phyloP scores from a whole-genome alignment of 1,140 invertebrate species.

The Glomeris maerens region DNA sequence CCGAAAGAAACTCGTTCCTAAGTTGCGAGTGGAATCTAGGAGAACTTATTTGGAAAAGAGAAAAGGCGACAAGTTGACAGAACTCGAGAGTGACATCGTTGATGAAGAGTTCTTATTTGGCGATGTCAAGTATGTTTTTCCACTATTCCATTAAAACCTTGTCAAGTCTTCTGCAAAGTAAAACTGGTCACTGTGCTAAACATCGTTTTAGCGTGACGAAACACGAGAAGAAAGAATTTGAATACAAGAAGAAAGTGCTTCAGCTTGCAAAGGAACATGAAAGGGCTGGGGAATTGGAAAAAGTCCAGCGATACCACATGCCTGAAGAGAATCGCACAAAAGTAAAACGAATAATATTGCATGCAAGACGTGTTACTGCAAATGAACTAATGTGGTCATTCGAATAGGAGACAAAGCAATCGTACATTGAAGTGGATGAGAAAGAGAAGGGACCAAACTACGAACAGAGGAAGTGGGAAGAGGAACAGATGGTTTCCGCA shows the following conservation, averaged over 20 bases:
- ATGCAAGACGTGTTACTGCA: too few relatives aligned
- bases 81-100: constrained; percentile 84
- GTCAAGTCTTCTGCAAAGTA: too few relatives aligned
- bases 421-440: constrained; percentile 79
- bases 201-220: constrained; percentile 50
- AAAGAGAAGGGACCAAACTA: constrained; percentile 71
- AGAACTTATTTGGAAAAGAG: constrained; percentile 88
- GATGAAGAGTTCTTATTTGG: constrained; percentile 95
- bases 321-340: constrained; percentile 48
- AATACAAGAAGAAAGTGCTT: constrained; percentile 83
- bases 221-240: constrained; percentile 62
- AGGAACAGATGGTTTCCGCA: constrained; percentile 89
- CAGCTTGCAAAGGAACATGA: constrained; percentile 90
- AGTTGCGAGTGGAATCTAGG: constrained; percentile 75
- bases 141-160: too few relatives aligned
- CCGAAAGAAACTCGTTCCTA: constrained; percentile 69
- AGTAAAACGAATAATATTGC: background rate
- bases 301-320: constrained; percentile 85
- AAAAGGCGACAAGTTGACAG: constrained; percentile 90
- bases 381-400: too few relatives aligned
- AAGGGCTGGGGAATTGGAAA: constrained; percentile 76
- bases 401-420: too few relatives aligned
- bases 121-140: constrained; percentile 57
- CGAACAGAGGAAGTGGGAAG: constrained; percentile 96
- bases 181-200: background rate